phyloP scores from a whole-genome alignment of 37 sponge, comb jelly and placozoan species.

The Sycon ciliatum region DNA sequence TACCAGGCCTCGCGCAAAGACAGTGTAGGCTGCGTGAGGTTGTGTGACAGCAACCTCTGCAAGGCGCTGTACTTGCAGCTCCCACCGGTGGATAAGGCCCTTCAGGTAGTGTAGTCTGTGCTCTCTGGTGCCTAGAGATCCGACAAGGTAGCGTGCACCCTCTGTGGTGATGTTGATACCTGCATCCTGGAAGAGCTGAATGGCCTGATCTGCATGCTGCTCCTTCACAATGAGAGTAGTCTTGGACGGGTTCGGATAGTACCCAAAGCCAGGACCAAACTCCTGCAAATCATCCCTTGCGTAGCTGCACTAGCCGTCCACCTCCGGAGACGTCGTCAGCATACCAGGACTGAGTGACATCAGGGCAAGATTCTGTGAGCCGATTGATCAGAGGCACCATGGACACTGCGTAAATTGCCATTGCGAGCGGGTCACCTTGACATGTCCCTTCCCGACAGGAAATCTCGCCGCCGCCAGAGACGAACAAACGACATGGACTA shows the following conservation, averaged over 20 bases:
- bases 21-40: slow-evolving; percentile 38
- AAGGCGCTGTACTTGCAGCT: slow-evolving; percentile 15
- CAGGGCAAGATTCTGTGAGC: neutral
- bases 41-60: slow-evolving; percentile 30
- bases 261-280: slow-evolving; percentile 33
- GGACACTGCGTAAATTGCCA: slow-evolving; percentile 50
- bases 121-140: slow-evolving; percentile 32
- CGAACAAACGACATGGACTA: too few species aligned
- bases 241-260: slow-evolving; percentile 41
- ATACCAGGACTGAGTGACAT: slow-evolving; percentile 43
- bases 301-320: slow-evolving; percentile 20
- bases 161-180: slow-evolving; percentile 34
- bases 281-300: slow-evolving; percentile 19
- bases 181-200: slow-evolving; percentile 27
- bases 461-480: slow-evolving; percentile 23
- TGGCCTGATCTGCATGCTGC: slow-evolving; percentile 25
- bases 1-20: neutral
- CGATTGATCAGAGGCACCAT: slow-evolving; percentile 26
- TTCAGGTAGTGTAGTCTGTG: slow-evolving; percentile 27
- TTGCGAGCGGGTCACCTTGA: slow-evolving; percentile 42
- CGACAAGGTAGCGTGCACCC: slow-evolving; percentile 43
- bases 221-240: slow-evolving; percentile 42
- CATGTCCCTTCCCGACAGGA: slow-evolving; percentile 30
- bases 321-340: slow-evolving; percentile 48
- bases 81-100: slow-evolving; percentile 21